Conservation (phyloP, 2,888 invertebrate species). For the Nephrotoma guestfalica region DNA sequence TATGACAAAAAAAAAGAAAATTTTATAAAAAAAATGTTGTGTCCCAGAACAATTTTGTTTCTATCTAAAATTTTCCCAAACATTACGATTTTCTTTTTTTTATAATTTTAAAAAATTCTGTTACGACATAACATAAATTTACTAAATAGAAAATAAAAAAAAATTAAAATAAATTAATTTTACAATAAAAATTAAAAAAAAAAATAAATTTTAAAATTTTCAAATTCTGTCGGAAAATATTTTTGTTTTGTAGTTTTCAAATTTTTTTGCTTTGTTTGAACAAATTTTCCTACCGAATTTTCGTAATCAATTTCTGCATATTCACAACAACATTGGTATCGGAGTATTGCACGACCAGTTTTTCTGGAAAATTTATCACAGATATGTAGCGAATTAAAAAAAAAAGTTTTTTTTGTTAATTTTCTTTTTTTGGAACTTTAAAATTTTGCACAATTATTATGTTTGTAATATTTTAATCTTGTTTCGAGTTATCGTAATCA, state of each 20-base stretch:
- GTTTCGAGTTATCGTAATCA: neutral
- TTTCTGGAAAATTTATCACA: constrained; percentile 30
- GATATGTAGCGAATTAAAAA: constrained; percentile 1
- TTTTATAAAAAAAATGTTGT: neutral
- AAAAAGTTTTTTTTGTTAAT: neutral
- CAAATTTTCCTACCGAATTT: constrained; percentile 31
- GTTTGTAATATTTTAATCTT: neutral
- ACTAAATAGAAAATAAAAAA: neutral
- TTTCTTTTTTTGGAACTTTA: neutral
- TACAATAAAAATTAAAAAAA: neutral
- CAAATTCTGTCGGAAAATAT: neutral
- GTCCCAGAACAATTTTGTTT: neutral
- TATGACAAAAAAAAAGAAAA: neutral
- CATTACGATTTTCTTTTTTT: neutral
- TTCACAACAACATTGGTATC: constrained; percentile 36
- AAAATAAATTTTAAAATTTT: neutral
- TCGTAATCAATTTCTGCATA: constrained; percentile 34
- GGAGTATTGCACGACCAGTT: constrained; percentile 35
- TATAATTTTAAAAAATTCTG: neutral
- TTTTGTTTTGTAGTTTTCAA: constrained; percentile 10
- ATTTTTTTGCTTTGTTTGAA: constrained; percentile 11
- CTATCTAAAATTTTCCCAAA: neutral
- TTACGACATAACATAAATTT: neutral
- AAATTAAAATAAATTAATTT: neutral
- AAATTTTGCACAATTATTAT: neutral